Base-by-base conservation (phyloP, 2,113 vertebrate species). In the Amblyopsis rosae region DNA sequence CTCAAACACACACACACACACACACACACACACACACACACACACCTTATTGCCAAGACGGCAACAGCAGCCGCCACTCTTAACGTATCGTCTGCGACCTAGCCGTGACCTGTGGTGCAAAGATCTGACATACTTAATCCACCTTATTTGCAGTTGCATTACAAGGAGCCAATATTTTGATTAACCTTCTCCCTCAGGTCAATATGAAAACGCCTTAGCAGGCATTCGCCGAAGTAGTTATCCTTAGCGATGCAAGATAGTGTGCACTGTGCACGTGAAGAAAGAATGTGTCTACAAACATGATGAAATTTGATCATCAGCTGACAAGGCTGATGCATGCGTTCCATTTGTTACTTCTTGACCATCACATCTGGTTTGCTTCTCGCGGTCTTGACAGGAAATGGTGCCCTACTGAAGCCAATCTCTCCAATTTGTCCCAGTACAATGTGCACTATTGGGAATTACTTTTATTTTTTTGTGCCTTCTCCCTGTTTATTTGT, bases 401-500 rank as follows among this genome's bases (percentile, higher is more conserved):
- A 41, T 41, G 35, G 35, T 41, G 35, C 35, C 35, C 35, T 41
- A 5, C 7, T 41, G 35, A 41, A 41, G 35, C 35, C 4, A 41
- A 41, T 41, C 17, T 15, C 47, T 13, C 59, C 59, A 0, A 54
- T 65, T 72, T 60, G 51, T 69, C 64, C 60, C 76, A 62, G 70
- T 19, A 19, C 69, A 63, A 64, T 64, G 65, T 68, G 69, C 67
- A 65, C 76, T 49, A 73, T 76, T 84, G 80, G 67, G 63, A 62
- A 77, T 47, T 77, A 15, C 64, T 74, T 82, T 81, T 35, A 63
- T 57, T 79, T 71, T 86, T 26, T 26, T 26, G 26, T 88, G 88
- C 89, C 88, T 91, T 90, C 65, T 81, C 67, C 79, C 63, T 49
- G 53, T 83, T 66, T 32, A 82, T 76, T 82, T 67, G 58, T 60